phyloP scores from a whole-genome alignment of 2,797 vertebrate genomes.

The Myiotriccus ornatus region DNA sequence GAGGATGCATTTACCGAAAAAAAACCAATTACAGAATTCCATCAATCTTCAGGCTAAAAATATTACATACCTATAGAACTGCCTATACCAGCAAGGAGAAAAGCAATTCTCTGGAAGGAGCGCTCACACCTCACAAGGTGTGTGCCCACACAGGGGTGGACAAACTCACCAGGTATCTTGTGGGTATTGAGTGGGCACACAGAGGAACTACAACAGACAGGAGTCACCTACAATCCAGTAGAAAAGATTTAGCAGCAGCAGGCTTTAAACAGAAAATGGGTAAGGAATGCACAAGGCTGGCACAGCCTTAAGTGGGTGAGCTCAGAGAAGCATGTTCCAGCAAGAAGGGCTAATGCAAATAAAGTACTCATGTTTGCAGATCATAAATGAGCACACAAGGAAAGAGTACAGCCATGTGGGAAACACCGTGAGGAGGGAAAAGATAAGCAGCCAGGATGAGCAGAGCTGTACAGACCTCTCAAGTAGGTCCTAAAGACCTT shows the following conservation, averaged over 20 bases:
- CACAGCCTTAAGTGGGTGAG: neutral
- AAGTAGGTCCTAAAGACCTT: neutral
- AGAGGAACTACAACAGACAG: neutral
- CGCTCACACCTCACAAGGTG: rapidly evolving
- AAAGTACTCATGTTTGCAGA: neutral
- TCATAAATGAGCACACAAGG: neutral
- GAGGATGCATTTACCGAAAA: neutral
- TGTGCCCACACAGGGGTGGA: neutral
- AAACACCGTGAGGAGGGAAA: neutral
- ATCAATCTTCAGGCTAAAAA: conserved; percentile 1
- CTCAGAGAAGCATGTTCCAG: neutral
- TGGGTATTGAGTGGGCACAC: neutral
- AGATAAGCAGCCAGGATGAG: neutral
- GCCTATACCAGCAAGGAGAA: neutral
- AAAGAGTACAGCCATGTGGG: neutral
- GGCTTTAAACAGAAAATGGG: neutral
- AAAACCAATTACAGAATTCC: neutral
- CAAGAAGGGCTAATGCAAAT: neutral
- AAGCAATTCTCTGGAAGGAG: neutral
- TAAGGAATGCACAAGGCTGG: neutral
- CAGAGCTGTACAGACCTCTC: neutral
- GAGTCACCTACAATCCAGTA: neutral
- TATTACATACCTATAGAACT: neutral
- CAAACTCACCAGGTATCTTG: neutral
- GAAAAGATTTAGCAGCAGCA: neutral